These are phyloP conservation scores for Microtus richardsoni DNA, from an alignment of 2,113 vertebrate species.

Conservation along the genomic window DNA sequence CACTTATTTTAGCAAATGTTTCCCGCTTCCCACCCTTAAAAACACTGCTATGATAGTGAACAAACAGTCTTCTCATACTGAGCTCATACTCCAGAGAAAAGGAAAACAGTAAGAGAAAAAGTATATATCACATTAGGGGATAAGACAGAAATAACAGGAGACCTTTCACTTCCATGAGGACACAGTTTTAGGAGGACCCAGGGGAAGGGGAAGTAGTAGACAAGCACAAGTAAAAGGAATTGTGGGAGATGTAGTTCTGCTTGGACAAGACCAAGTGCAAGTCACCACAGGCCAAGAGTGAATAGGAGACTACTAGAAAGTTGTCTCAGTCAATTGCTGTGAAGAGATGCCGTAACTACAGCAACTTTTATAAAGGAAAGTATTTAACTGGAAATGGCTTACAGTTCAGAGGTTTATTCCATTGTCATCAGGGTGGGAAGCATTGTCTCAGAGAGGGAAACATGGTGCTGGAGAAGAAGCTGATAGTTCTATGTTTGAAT, in stretches of 20 bases:
- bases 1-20: neutral
- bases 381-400: too few species aligned
- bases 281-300: neutral
- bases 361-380: neutral
- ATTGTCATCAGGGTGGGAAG: neutral
- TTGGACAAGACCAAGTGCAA: neutral
- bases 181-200: neutral
- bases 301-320: neutral
- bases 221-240: neutral
- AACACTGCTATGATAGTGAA: neutral
- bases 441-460: too few species aligned
- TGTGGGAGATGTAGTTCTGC: neutral
- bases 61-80: neutral
- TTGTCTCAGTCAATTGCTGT: neutral
- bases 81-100: neutral
- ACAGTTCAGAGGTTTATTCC: neutral
- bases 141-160: neutral
- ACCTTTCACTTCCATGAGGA: neutral
- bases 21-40: neutral
- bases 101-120: neutral
- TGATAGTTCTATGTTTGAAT: neutral
- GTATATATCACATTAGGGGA: rapidly evolving
- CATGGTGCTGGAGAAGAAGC: neutral
- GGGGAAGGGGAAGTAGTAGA: neutral
- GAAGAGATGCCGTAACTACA: neutral